Evolutionary conservation across 2,797 vertebrate genomes (phyloP).

Genomic region (Orestias chungarensis): DNA sequence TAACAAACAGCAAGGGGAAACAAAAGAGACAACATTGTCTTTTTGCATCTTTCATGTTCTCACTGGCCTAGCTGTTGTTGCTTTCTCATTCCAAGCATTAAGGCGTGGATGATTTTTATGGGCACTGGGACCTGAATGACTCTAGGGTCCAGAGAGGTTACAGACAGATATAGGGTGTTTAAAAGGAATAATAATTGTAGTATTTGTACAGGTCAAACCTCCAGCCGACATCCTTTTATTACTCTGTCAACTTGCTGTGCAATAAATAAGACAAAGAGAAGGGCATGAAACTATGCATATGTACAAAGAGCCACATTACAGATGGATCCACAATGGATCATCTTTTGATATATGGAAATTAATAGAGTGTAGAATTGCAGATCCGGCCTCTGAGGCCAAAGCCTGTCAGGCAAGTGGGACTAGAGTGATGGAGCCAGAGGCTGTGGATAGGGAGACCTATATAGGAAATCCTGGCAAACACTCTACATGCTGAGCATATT

Average conservation of each 20-base stretch:
- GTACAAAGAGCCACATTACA: constrained; percentile 30
- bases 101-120: constrained; percentile 56
- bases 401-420: constrained; percentile 49
- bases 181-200: constrained; percentile 68
- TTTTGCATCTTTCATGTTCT: constrained; percentile 19
- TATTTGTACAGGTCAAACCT: constrained; percentile 75
- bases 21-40: constrained; percentile 11
- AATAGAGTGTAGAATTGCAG: constrained; percentile 36
- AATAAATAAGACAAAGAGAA: constrained; percentile 64
- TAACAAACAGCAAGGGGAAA: not conserved
- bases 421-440: constrained; percentile 40
- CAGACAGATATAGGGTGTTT: constrained; percentile 64
- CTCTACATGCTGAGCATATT: constrained; percentile 19
- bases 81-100: constrained; percentile 35
- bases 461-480: constrained; percentile 20
- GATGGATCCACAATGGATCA: constrained; percentile 46
- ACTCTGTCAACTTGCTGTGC: constrained; percentile 65
- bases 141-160: constrained; percentile 52
- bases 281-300: constrained; percentile 37
- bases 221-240: constrained; percentile 71
- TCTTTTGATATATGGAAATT: constrained; percentile 60
- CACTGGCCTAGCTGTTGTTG: constrained; percentile 4
- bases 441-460: constrained; percentile 29
- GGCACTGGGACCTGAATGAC: constrained; percentile 40
- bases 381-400: constrained; percentile 44